phyloP scores from a whole-genome alignment of 2,113 vertebrate genomes.

The Mesocricetus auratus region DNA sequence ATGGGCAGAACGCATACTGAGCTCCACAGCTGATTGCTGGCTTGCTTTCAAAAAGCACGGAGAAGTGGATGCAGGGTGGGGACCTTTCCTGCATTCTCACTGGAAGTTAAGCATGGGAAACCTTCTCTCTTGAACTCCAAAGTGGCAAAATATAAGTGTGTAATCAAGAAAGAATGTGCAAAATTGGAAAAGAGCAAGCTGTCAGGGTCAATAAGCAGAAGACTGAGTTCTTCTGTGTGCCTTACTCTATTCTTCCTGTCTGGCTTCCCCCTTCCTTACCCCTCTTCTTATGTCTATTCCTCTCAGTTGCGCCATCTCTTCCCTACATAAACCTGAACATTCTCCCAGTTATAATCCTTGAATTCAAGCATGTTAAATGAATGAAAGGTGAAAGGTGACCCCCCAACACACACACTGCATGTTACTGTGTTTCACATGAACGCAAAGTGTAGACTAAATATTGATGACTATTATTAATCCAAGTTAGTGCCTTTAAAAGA shows the following conservation, averaged over 20 bases:
- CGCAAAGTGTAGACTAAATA: background rate
- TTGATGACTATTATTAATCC: background rate
- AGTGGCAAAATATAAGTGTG: background rate
- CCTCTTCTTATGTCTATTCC: fast-evolving
- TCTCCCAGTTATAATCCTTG: background rate
- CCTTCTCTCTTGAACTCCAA: background rate
- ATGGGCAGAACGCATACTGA: background rate
- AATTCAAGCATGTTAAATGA: background rate
- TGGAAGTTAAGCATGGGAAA: background rate
- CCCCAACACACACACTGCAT: background rate
- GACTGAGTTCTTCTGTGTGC: too few relatives aligned
- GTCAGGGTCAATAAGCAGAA: fast-evolving
- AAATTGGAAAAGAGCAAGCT: background rate
- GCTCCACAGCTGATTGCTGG: background rate
- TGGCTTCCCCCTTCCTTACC: background rate
- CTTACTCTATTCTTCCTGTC: background rate
- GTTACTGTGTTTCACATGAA: background rate
- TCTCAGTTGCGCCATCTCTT: background rate
- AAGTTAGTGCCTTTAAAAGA: conserved; percentile 62
- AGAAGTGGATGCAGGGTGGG: too few relatives aligned
- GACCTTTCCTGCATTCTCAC: background rate
- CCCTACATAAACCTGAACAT: background rate
- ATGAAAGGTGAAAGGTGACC: background rate
- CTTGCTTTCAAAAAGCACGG: conserved; percentile 1
- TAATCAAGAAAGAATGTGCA: background rate